Conservation (phyloP, 2,888 invertebrate species). For the Drosophila dives region DNA sequence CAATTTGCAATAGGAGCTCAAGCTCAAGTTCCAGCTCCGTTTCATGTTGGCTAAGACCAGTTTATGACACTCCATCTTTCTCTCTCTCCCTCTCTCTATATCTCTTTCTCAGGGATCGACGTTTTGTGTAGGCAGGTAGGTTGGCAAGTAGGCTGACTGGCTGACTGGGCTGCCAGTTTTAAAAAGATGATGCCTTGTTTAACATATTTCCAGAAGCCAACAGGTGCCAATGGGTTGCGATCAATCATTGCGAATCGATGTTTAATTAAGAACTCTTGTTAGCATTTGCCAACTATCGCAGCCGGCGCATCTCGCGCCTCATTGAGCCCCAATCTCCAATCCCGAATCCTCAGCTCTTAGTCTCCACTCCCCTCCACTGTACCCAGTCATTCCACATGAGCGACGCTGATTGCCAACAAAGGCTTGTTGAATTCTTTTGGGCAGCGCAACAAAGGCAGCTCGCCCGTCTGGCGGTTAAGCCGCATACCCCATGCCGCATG, state of each 20-base stretch:
- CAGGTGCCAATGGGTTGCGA: constrained; percentile 84
- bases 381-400: constrained; percentile 44
- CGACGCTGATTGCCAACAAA: constrained; percentile 70
- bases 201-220: constrained; percentile 85
- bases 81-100: not conserved
- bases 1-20: constrained; percentile 66
- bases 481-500: not conserved
- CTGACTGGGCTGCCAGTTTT: constrained; percentile 47
- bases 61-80: constrained; percentile 60
- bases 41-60: constrained; percentile 70
- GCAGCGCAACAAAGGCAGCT: constrained; percentile 27
- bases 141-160: constrained; percentile 47
- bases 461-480: constrained; percentile 19
- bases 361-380: not conserved
- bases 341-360: constrained; percentile 2
- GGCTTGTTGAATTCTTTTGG: constrained; percentile 64
- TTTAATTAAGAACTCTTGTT: constrained; percentile 85
- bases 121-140: constrained; percentile 21
- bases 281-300: constrained; percentile 77
- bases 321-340: constrained; percentile 21
- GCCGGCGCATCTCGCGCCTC: constrained; percentile 61
- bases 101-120: constrained; percentile 6
- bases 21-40: constrained; percentile 11
- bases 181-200: constrained; percentile 81
- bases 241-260: constrained; percentile 85